A percentile compares a stretch with the other conserved stretches of the same genome.
Conservation (phyloP, 2,888 invertebrate species). For the Alcis repandata region DNA sequence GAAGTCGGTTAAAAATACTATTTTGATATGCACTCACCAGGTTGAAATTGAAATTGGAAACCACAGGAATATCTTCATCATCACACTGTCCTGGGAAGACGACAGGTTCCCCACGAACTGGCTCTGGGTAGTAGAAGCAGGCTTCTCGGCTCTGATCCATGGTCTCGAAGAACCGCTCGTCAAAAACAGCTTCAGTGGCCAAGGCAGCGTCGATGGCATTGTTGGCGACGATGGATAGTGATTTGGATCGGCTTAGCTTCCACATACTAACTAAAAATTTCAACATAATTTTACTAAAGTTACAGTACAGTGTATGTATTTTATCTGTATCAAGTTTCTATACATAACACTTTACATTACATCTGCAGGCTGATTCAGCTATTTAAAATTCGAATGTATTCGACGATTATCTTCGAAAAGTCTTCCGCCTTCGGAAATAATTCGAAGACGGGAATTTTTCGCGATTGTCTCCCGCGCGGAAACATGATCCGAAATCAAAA, state of each 20-base stretch:
- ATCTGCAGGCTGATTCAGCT: too few species aligned
- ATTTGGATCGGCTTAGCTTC: slow-evolving; percentile 71
- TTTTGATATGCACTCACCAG: slow-evolving; percentile 49
- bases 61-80: slow-evolving; percentile 55
- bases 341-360: too few species aligned
- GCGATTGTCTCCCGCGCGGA: too few species aligned
- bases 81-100: slow-evolving; percentile 68
- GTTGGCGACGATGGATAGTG: slow-evolving; percentile 49
- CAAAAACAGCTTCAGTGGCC: slow-evolving; percentile 56
- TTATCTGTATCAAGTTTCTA: too few species aligned
- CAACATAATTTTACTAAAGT: background rate
- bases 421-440: too few species aligned
- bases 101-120: slow-evolving; percentile 61
- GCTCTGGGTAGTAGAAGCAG: slow-evolving; percentile 75
- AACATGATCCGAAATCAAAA: too few species aligned
- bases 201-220: slow-evolving; percentile 57
- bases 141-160: slow-evolving; percentile 62
- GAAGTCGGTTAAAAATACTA: too few species aligned
- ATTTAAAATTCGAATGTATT: too few species aligned
- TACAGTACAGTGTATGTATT: background rate
- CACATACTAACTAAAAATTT: slow-evolving; percentile 64
- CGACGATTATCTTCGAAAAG: too few species aligned
- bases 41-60: slow-evolving; percentile 56
- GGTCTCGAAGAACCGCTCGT: slow-evolving; percentile 57
- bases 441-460: too few species aligned